Base-by-base conservation (phyloP, 2,888 invertebrate species). In the Eudemis profundana region DNA sequence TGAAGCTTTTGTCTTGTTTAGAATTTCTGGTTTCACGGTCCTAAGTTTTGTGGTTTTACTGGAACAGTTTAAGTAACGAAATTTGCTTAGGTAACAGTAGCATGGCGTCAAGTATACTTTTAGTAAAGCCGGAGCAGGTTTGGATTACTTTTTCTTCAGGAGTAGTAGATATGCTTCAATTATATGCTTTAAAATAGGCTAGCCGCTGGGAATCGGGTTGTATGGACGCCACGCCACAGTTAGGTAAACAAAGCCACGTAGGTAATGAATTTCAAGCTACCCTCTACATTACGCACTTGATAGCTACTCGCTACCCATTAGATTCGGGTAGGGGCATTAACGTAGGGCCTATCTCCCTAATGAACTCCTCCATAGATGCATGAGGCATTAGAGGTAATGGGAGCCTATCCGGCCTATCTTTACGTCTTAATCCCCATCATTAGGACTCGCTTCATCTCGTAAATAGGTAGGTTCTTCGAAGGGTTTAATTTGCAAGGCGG, bases 361-460 rank as follows among this genome's bases (percentile, higher is more conserved):
- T 84, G 86, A 85, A 76, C 75, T 71, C 74, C 74, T 84, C 78
- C 85, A 86, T 83, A 83, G 81, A 87, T 83, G 82, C 85, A 86
- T 84, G 87, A 87, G 80, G 68, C 70, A 68, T 59, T 51, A 69
- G 78, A 77, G 77, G 76, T 83, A 83, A 84, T 84, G 81, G 78
- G 72, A 74, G 68, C 49, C 63, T 66, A 74, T 76, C 74, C 77
- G 75, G 73, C 79, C 81, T 85, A 87, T 86, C 87, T 87, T 86
- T 83, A 89, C 84, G 86, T 88, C 89, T 89, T 87, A 87, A 90
- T 90, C 86, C 81, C 75, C 72, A 72, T 82, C 85, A 86, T 87
- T 86, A 87, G 77, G 73, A 23, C 47, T 57, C 46, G 59, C 42
- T 53, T 49, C 63, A 63, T 70, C 59, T 65, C 63, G 61, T 57